Evolutionary conservation across 2,888 invertebrate species (phyloP), one percentile per base, ranked within the genome.

Genomic region (Anarsia innoxiella): DNA sequence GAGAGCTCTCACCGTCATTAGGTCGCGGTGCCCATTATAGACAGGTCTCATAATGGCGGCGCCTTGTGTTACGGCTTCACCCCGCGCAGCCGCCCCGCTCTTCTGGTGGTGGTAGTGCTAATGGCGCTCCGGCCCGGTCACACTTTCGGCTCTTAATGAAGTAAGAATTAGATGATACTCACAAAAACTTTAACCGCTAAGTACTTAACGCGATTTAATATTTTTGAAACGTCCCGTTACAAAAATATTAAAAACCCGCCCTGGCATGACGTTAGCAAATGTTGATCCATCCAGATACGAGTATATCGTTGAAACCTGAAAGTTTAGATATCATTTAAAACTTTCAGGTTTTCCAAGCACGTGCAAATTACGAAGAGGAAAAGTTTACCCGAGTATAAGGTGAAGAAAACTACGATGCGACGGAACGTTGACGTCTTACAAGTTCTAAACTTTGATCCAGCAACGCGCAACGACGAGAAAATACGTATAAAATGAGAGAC

Each of bases 1-100:
- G 53, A 66, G 63, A 57, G 66, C 64, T 59, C 66, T 63, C 56
- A 53, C 56, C 56, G 59, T 59, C 61, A 66, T 73, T 71, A 68
- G 63, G 60, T 57, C 56, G 63, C 53, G 58, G 53, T 53, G 51
- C 55, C 66, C 61, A 66, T 69, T 66, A 70, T 57, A 59, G 60
- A 59, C 59, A 59, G 44, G 51, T 42, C 58, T 56, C 60, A 60
- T 75, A 72, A 73, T 74, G 60, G 65, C 61, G 55, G 57, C 59
- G 56, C 66, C 65, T 66, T 64, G 60, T 65, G 67, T 66, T 66
- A 63, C 63, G 50, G 47, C 51, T 54, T 51, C 56, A 51, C 45
- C 38, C 40, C 27, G n/a, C n/a, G n/a, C n/a, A n/a, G n/a, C n/a
- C n/a, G n/a, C n/a, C n/a, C n/a, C n/a, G n/a, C n/a, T n/a, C n/a